Percentiles rank a stretch among this genome's conserved stretches.
These are phyloP conservation scores for Xenopus borealis DNA, from an alignment of 2,113 vertebrate species.

Conservation along the genomic window DNA sequence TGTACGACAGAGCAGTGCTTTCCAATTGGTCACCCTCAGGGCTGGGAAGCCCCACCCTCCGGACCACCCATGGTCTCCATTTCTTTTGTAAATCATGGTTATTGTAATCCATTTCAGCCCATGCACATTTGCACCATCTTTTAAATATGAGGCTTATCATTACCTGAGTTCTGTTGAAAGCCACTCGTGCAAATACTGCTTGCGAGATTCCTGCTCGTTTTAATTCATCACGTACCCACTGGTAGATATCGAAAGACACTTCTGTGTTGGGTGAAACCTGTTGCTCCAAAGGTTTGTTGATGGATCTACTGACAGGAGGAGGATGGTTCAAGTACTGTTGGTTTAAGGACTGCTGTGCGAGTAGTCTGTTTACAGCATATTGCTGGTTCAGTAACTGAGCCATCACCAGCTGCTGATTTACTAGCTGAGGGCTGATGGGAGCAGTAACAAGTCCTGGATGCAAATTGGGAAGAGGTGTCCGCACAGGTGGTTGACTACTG, in stretches of 20 bases:
- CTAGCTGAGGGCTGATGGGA: slow-evolving; percentile 96
- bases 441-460: slow-evolving; percentile 96
- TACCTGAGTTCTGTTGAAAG: slow-evolving; percentile 99
- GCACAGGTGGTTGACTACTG: slow-evolving; percentile 80
- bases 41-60: no score
- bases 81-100: no score
- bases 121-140: not conserved
- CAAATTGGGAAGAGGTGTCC: slow-evolving; percentile 89
- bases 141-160: slow-evolving; percentile 37
- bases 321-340: slow-evolving; percentile 99
- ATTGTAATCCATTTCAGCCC: no score
- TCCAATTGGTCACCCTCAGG: no score
- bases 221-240: slow-evolving; percentile 98
- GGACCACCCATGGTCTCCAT: no score
- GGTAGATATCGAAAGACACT: slow-evolving; percentile 97
- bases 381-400: slow-evolving; percentile 98
- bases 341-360: slow-evolving; percentile 97
- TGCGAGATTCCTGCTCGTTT: slow-evolving; percentile 98
- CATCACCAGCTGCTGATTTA: slow-evolving; percentile 99
- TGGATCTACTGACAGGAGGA: slow-evolving; percentile 92
- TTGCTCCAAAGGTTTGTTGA: slow-evolving; percentile 93
- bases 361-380: slow-evolving; percentile 96
- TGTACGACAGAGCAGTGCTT: no score
- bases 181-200: slow-evolving; percentile 97
- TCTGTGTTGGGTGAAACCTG: slow-evolving; percentile 93